Evolutionary conservation across 2,888 invertebrate genomes (phyloP).

Genomic region (Scaptomyza polygonia): DNA sequence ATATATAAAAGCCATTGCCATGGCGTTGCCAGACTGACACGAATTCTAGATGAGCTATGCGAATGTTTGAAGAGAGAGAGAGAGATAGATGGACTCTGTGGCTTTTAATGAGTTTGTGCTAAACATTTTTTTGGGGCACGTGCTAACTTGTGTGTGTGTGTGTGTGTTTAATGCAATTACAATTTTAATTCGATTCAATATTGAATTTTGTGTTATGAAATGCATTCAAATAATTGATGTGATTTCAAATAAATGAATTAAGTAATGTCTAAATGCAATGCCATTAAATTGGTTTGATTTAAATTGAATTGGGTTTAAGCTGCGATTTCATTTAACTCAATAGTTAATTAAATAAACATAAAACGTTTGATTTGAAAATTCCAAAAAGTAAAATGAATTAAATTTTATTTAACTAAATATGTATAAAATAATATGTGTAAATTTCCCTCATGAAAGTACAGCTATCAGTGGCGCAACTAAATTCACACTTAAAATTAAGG

Average conservation of each 20-base stretch:
- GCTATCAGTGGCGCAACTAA: too few relatives aligned
- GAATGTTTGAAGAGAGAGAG: not conserved
- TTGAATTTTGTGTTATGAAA: not conserved
- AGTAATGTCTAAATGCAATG: not conserved
- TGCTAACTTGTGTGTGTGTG: not conserved
- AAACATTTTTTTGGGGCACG: not conserved
- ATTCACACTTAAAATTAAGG: too few relatives aligned
- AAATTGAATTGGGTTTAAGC: not conserved
- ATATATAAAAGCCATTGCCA: slow-evolving; percentile 31
- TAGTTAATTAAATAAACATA: not conserved
- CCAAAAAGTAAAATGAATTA: too few relatives aligned
- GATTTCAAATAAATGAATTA: not conserved
- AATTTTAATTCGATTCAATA: not conserved
- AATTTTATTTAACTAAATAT: too few relatives aligned
- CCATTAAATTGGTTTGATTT: not conserved
- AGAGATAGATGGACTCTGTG: slow-evolving; percentile 1
- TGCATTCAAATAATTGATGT: not conserved
- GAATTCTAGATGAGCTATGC: slow-evolving; percentile 52
- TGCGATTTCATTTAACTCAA: not conserved
- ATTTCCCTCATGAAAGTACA: too few relatives aligned
- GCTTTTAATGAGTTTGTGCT: slow-evolving; percentile 17
- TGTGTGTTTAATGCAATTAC: not conserved
- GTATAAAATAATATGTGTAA: too few relatives aligned
- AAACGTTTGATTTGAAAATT: too few relatives aligned
- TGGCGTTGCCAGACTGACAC: slow-evolving; percentile 30